Conservation (phyloP, 2,113 vertebrate species). For the Condylura cristata region DNA sequence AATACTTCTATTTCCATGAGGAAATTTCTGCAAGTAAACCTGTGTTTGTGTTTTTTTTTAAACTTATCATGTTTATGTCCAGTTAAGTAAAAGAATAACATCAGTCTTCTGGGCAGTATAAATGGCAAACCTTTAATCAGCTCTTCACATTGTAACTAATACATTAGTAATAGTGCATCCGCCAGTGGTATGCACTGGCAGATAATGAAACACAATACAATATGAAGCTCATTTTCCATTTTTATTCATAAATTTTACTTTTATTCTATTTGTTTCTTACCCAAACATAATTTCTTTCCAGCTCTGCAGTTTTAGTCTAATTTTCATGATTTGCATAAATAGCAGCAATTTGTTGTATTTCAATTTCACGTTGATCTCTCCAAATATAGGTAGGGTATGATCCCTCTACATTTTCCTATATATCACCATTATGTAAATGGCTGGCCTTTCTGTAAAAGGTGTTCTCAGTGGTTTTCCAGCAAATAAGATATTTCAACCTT, state of each 20-base stretch:
- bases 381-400: neutral
- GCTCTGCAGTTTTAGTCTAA: neutral
- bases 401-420: neutral
- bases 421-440: neutral
- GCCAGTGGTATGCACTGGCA: neutral
- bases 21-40: neutral
- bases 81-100: neutral
- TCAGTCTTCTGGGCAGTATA: neutral
- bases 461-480: neutral
- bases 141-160: neutral
- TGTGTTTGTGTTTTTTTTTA: neutral
- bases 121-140: neutral
- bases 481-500: neutral
- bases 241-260: neutral
- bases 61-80: neutral
- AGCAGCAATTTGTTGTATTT: neutral
- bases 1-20: neutral
- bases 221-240: conserved; percentile 12
- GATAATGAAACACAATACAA: neutral
- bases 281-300: neutral
- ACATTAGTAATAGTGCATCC: neutral
- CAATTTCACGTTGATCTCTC: neutral
- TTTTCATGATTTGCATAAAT: conserved; percentile 6
- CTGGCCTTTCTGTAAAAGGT: neutral
- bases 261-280: neutral